Evolutionary conservation across 64 coral and sea anemone genomes (phyloP).

Genomic region (Stichodactyla helianthus): DNA sequence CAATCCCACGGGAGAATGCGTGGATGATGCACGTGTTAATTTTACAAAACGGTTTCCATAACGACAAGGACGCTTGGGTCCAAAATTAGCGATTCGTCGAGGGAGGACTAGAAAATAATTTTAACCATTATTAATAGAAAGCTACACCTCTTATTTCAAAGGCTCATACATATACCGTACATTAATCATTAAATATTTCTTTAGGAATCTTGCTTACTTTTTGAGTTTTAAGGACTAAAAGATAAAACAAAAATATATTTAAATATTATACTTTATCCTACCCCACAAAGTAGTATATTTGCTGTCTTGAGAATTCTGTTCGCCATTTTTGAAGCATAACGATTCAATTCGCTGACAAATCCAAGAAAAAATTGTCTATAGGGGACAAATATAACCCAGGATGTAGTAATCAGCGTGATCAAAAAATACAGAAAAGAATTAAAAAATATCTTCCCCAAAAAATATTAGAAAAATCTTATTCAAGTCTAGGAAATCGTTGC

Average conservation of each 20-base stretch:
- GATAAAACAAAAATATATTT: background rate
- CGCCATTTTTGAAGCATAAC: background rate
- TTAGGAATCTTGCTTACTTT: background rate
- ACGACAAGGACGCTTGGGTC: conserved; percentile 7
- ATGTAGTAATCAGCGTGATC: background rate
- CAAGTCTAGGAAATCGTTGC: background rate
- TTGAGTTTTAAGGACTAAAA: background rate
- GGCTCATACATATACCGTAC: background rate
- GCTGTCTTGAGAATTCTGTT: too few relatives aligned
- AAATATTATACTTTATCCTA: background rate
- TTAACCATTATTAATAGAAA: background rate
- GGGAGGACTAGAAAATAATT: background rate
- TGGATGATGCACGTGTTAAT: conserved; percentile 12
- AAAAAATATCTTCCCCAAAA: background rate
- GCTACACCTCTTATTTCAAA: background rate
- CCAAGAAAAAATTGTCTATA: background rate
- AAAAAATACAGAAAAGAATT: background rate
- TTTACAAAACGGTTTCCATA: conserved; percentile 18
- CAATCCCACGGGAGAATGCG: conserved; percentile 13
- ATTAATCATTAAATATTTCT: background rate
- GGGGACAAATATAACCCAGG: background rate
- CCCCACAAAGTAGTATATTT: background rate
- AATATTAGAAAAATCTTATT: background rate
- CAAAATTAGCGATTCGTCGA: background rate
- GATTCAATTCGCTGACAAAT: background rate